Evolutionary conservation across 2,888 invertebrate genomes (phyloP).

Genomic region (Yponomeuta malinellus): DNA sequence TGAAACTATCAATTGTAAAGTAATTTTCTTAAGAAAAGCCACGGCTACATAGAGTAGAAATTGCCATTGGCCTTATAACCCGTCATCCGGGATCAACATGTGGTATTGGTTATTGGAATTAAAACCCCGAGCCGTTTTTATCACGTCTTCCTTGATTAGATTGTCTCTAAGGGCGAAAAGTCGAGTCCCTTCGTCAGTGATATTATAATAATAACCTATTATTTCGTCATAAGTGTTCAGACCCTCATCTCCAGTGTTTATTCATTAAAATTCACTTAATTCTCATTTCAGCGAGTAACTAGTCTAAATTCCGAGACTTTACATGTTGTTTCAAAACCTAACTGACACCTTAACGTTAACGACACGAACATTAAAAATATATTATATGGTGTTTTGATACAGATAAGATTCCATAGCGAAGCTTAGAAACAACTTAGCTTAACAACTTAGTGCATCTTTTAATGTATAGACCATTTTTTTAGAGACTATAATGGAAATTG

Average conservation of each 20-base stretch:
- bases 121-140: not conserved
- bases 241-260: not conserved
- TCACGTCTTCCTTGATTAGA: not conserved
- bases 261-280: not conserved
- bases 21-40: not conserved
- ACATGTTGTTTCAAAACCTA: not conserved
- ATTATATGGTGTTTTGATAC: not conserved
- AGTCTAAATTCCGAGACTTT: not conserved
- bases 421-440: not conserved
- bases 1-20: not conserved
- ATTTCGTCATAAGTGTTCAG: not conserved
- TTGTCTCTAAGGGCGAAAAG: not conserved
- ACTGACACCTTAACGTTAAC: not conserved
- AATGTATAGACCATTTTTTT: too few species aligned
- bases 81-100: not conserved
- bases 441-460: not conserved
- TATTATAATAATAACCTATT: not conserved
- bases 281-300: not conserved
- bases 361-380: not conserved
- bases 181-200: not conserved
- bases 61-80: not conserved
- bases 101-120: not conserved
- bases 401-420: too few species aligned
- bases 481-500: too few species aligned
- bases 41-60: too few species aligned